Percentiles rank a stretch among this genome's conserved stretches.
These are phyloP conservation scores for Pelobates fuscus DNA, from an alignment of 2,113 vertebrate species.

Conservation along the genomic window DNA sequence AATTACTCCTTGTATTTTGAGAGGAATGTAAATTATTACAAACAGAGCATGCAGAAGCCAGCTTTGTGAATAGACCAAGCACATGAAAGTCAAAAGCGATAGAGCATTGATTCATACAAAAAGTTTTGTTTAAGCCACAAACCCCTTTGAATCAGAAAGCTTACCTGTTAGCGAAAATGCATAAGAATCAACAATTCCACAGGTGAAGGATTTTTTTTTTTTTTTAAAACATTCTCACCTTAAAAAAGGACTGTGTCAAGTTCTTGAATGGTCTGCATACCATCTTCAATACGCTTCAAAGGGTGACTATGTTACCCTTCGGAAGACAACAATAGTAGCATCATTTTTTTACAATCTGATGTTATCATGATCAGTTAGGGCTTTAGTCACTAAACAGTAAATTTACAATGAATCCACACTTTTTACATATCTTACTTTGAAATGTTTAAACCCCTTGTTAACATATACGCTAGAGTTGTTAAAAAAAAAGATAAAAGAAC, in stretches of 20 bases:
- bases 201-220: neutral
- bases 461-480: too few relatives aligned
- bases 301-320: constrained; percentile 68
- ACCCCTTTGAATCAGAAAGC: constrained; percentile 5
- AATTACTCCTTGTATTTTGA: too few relatives aligned
- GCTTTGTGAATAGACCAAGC: neutral
- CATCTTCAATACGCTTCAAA: constrained; percentile 57
- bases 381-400: too few relatives aligned
- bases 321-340: constrained; percentile 69
- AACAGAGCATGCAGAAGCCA: neutral
- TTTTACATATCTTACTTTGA: too few relatives aligned
- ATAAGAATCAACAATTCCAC: neutral
- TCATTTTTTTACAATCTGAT: constrained; percentile 63
- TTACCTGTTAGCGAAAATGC: constrained; percentile 21
- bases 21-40: constrained; percentile 37
- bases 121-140: neutral
- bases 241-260: constrained; percentile 46
- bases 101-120: neutral
- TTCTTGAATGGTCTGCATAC: constrained; percentile 53
- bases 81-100: neutral
- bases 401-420: too few relatives aligned
- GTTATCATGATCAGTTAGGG: constrained; percentile 5
- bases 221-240: constrained; percentile 58
- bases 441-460: too few relatives aligned
- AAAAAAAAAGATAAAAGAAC: too few relatives aligned